phyloP scores from a whole-genome alignment of 2,888 invertebrate species.

The Priocnemis perturbator region DNA sequence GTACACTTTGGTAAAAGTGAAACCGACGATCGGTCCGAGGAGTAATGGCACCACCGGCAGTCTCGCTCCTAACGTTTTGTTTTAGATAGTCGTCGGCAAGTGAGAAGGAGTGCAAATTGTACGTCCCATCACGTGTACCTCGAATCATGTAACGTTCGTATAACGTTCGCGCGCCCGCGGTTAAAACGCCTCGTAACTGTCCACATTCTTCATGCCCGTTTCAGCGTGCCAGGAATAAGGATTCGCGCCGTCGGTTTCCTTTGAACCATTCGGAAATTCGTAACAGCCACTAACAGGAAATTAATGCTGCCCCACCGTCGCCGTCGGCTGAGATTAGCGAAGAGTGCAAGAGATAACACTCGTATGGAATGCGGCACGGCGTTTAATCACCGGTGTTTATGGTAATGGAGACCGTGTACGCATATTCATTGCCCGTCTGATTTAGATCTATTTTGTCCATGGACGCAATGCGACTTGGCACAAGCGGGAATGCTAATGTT shows the following conservation, averaged over 20 bases:
- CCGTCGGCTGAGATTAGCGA: background rate
- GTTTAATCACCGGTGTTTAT: slow-evolving; percentile 6
- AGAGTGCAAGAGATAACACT: slow-evolving; percentile 20
- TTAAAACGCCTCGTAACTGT: slow-evolving; percentile 11
- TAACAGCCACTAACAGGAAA: too few species aligned
- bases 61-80: too few species aligned
- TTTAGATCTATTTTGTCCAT: slow-evolving; percentile 15
- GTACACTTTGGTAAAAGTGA: too few species aligned
- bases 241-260: too few species aligned
- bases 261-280: too few species aligned
- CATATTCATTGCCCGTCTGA: background rate
- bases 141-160: slow-evolving; percentile 28
- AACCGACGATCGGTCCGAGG: too few species aligned
- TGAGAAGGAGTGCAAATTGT: background rate
- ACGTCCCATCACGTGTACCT: slow-evolving; percentile 1
- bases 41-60: too few species aligned
- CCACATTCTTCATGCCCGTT: slow-evolving; percentile 23
- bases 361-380: slow-evolving; percentile 1
- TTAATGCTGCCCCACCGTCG: background rate
- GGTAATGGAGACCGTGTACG: slow-evolving; percentile 14
- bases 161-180: slow-evolving; percentile 17
- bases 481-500: too few species aligned
- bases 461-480: background rate
- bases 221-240: slow-evolving; percentile 5
- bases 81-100: too few species aligned